Evolutionary conservation across 2,113 vertebrate genomes (phyloP), one percentile per base, ranked within the genome.

Genomic region (Ancistrus triradiatus): DNA sequence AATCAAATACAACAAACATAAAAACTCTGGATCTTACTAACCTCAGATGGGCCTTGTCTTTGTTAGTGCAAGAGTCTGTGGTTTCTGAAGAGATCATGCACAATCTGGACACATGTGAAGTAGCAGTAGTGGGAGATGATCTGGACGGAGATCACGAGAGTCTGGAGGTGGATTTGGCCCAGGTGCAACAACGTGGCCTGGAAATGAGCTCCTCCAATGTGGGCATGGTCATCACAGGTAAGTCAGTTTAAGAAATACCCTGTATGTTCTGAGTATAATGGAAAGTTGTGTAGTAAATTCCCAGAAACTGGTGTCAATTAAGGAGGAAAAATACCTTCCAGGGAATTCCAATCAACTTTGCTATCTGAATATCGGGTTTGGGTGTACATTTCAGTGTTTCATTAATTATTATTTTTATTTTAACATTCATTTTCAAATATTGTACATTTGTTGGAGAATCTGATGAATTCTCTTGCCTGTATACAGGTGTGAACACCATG

Each of bases 21-120:
- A n/a, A n/a, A n/a, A n/a, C n/a, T n/a, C 7, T 31, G 27, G 7
- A 3, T 4, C 7, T 31, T 3, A 31, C 27, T 7, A 31, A 31
- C 27, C 3, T 42, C 38, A 3, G n/a, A n/a, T 42, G n/a, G 14
- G 10, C 35, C 33, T 25, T 17, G 3, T 4, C 1, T 61, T 59
- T 73, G 11, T n/a, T 19, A 99, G 96, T 98, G 14, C 95, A 99
- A 92, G 96, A 99, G 64, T 93, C 94, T 0, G 85, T 99, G 77
- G 94, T 99, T 38, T 98, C 96, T 0, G 96, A 99, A 70, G 96
- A 99, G 86, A 95, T 98, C 59, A 93, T 98, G 91, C 96, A 99
- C 24, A 96, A 98, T 83, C 83, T 98, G 85, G 96, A 99, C 70
- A 91, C 88, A 0, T 99, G 96, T 35, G 95, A 98, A 78, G 90